Conservation (phyloP, 2,888 invertebrate species). For the Lepetodrilus schrolli region DNA sequence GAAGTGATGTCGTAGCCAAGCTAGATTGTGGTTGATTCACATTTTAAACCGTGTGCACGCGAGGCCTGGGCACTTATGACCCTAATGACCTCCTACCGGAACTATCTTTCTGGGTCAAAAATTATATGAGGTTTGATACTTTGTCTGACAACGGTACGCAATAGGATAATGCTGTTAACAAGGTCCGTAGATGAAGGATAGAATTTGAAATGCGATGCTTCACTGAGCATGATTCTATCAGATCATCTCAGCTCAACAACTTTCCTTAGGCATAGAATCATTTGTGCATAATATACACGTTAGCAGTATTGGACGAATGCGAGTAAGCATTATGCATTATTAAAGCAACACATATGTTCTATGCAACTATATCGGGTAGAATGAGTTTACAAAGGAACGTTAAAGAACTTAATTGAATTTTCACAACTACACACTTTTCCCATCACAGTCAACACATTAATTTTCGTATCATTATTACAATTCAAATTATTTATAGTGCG, state of each 20-base stretch:
- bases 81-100: neutral
- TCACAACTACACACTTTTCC: too few species aligned
- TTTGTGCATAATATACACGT: neutral
- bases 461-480: too few species aligned
- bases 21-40: neutral
- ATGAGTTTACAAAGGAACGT: neutral
- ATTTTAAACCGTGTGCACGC: neutral
- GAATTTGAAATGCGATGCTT: conserved; percentile 6
- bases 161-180: conserved; percentile 9
- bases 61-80: neutral
- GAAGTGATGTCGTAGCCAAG: neutral
- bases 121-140: neutral
- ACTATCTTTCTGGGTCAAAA: neutral
- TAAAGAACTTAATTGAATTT: too few species aligned
- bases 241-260: neutral
- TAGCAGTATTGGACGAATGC: neutral
- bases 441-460: too few species aligned
- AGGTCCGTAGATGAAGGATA: neutral
- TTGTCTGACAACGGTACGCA: neutral
- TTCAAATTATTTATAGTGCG: too few species aligned
- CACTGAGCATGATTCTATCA: neutral
- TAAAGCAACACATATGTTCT: too few species aligned
- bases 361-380: neutral
- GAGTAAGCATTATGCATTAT: too few species aligned
- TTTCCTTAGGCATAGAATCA: neutral